Evolutionary conservation across 2,888 invertebrate genomes (phyloP).

Genomic region (Xylophagus ater): DNA sequence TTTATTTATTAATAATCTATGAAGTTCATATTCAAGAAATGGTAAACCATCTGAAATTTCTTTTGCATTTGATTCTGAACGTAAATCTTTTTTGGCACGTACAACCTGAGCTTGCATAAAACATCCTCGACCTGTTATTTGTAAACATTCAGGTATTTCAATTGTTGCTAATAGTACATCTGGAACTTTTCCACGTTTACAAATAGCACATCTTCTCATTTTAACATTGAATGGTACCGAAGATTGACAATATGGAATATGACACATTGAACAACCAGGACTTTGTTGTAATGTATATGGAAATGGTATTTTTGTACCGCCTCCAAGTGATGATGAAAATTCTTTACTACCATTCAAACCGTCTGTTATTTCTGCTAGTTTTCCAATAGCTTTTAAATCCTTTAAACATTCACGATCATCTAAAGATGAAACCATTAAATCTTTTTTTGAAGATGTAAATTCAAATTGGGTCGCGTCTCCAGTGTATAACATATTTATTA

Average conservation of each 20-base stretch:
- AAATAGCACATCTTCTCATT: constrained; percentile 59
- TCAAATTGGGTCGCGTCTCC: constrained; percentile 32
- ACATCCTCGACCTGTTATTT: constrained; percentile 54
- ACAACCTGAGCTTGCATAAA: constrained; percentile 66
- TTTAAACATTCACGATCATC: constrained; percentile 43
- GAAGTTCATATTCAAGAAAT: constrained; percentile 91
- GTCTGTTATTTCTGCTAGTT: constrained; percentile 6
- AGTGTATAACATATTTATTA: constrained; percentile 51
- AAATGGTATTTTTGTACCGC: constrained; percentile 7
- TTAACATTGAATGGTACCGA: constrained; percentile 63
- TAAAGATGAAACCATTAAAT: constrained; percentile 42
- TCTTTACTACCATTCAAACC: constrained; percentile 21
- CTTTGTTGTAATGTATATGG: constrained; percentile 16
- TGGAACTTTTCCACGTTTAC: constrained; percentile 73
- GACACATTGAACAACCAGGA: constrained; percentile 44
- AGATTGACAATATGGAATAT: constrained; percentile 71
- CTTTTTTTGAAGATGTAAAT: constrained; percentile 23
- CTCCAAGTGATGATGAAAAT: constrained; percentile 23
- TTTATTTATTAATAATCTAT: constrained; percentile 81
- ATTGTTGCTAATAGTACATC: constrained; percentile 84
- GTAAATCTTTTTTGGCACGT: constrained; percentile 62
- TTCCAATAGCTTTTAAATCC: constrained; percentile 27
- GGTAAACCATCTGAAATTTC: constrained; percentile 93
- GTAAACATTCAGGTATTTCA: constrained; percentile 66
- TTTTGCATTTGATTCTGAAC: constrained; percentile 77